Evolutionary conservation across 2,888 invertebrate genomes (phyloP).

Genomic region (Corbicula japonica): DNA sequence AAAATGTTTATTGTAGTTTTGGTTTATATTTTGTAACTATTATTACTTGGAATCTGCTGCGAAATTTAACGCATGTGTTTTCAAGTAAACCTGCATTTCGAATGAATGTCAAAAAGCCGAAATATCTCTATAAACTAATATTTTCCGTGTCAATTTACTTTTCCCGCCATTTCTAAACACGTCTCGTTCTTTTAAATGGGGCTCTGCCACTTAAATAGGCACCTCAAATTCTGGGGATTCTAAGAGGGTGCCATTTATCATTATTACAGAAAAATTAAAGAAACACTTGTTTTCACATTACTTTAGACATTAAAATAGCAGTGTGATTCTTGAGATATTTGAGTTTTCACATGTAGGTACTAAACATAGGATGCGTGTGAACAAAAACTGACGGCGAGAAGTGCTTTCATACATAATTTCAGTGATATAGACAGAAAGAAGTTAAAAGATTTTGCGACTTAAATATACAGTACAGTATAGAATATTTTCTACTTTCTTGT

Average conservation of each 20-base stretch:
- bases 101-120: not conserved
- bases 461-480: too few species aligned
- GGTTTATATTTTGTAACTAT: too few species aligned
- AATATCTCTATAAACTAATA: too few species aligned
- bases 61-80: too few species aligned
- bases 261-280: not conserved
- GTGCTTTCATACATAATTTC: too few species aligned
- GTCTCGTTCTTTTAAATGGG: not conserved
- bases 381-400: conserved; percentile 27
- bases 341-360: conserved; percentile 16
- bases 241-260: conserved; percentile 13
- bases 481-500: too few species aligned
- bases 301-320: conserved; percentile 35
- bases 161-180: conserved; percentile 12
- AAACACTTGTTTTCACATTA: conserved; percentile 40
- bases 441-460: too few species aligned
- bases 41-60: too few species aligned
- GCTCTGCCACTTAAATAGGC: conserved; percentile 31
- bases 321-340: conserved; percentile 35
- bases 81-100: too few species aligned
- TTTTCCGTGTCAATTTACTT: not conserved
- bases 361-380: conserved; percentile 1
- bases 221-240: conserved; percentile 6
- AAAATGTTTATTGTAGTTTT: too few species aligned
- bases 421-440: too few species aligned